Evolutionary conservation across 2,113 vertebrate species (phyloP), one percentile per base, ranked within the genome.

Genomic region (Toxostoma redivivum): DNA sequence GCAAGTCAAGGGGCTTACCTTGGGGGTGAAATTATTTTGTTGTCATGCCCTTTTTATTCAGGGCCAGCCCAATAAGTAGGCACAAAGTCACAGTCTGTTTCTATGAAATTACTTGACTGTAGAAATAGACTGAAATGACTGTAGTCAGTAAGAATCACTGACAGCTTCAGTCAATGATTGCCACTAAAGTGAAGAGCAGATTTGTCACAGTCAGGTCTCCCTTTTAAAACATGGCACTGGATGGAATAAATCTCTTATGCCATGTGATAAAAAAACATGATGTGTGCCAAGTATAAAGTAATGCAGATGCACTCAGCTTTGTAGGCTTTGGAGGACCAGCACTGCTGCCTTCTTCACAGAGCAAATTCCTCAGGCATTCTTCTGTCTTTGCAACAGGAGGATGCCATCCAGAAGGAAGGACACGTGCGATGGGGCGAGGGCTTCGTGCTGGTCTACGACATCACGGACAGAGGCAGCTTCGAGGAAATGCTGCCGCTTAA

Each of bases 401-500:
- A 99, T 42, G 94, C 98, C 86, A 98, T 99, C 86, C 99, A 99
- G 98, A 98, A 98, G 45, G 99, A 99, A 96, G 98, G 99, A 16
- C 99, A 99, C 38, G 98, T 99, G 95, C 98, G 99, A 21, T 99
- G 99, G 99, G 99, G 99, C 0, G 99, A 99, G 56, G 99, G 99
- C 50, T 99, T 99, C 2, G 97, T 99, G 83, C 96, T 99, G 10
- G 99, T 99, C 31, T 99, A 99, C 2, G 99, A 99, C 97, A 99
- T 99, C 97, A 99, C 99, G 0, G 99, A 99, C 95, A 98, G 99
- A 47, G 98, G 98, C 62, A 99, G 99, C 97, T 99, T 99, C 14
- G 98, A 99, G 96, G 99, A 99, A 25, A 98, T 99, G 88, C 97
- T 98, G 10, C 99, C 98, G 0, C 98, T 99, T 10, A 99, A 99